Conservation (phyloP, 2,113 vertebrate species). For the Actenoides hombroni region DNA sequence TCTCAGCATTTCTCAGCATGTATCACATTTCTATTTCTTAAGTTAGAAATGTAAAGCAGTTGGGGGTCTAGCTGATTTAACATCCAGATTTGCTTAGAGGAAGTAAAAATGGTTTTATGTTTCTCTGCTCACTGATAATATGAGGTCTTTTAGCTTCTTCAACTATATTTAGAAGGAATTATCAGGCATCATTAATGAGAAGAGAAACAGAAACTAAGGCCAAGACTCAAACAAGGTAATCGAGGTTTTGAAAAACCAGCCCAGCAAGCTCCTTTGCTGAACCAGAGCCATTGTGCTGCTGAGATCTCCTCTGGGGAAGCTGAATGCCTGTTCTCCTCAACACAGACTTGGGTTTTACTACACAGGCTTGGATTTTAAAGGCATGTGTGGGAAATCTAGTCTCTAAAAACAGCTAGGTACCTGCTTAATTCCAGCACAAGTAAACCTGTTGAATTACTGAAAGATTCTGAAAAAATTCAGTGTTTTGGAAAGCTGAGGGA, state of each 20-base stretch:
- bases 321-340: background rate
- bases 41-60: conserved; percentile 33
- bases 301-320: background rate
- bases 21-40: conserved; percentile 23
- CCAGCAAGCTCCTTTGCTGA: background rate
- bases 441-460: background rate
- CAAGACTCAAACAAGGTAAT: background rate
- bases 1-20: conserved; percentile 43
- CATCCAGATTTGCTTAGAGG: background rate
- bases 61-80: conserved; percentile 32
- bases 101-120: background rate
- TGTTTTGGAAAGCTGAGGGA: background rate
- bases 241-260: background rate
- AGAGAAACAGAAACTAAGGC: background rate
- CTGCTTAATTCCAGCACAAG: background rate
- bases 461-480: background rate
- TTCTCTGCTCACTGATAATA: background rate
- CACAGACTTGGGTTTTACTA: background rate
- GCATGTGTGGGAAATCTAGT: background rate
- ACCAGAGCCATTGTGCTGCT: background rate
- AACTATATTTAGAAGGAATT: background rate
- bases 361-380: background rate
- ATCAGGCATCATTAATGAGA: background rate
- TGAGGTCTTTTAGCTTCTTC: background rate
- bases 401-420: background rate